Percentiles rank a stretch among this genome's conserved stretches.
phyloP scores from a whole-genome alignment of 2,797 vertebrate genomes.

The Cichlasoma orientale region DNA sequence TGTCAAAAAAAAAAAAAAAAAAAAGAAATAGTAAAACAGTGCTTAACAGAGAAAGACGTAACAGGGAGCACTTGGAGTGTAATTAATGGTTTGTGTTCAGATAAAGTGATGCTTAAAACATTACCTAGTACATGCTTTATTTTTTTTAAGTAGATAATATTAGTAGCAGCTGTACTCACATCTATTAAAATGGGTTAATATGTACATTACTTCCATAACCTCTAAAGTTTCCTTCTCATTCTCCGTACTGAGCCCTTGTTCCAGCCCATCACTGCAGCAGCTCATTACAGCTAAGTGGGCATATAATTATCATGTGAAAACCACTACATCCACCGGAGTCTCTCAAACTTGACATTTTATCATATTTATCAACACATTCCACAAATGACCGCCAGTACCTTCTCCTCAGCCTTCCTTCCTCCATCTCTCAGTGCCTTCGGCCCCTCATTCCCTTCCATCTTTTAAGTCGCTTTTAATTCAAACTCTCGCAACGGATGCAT shows the following conservation, averaged over 20 bases:
- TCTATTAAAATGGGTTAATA: neutral
- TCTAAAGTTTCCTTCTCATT: neutral
- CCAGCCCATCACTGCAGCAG: constrained; percentile 49
- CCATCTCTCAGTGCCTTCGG: constrained; percentile 26
- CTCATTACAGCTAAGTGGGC: constrained; percentile 93
- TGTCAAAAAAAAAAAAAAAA: neutral
- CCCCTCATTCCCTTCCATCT: constrained; percentile 78
- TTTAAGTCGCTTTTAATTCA: constrained; percentile 85
- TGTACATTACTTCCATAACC: neutral
- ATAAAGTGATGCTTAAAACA: neutral
- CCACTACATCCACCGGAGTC: constrained; percentile 87
- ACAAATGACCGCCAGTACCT: constrained; percentile 88
- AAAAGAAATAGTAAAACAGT: neutral
- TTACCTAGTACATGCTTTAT: neutral
- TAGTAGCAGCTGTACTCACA: neutral
- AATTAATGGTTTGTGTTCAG: neutral
- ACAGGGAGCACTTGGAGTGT: neutral
- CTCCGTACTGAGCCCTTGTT: neutral
- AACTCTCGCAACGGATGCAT: constrained; percentile 85
- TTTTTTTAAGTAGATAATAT: neutral
- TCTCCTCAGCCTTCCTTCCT: constrained; percentile 14
- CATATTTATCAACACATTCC: constrained; percentile 96
- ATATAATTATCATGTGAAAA: constrained; percentile 92
- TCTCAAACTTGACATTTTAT: constrained; percentile 96
- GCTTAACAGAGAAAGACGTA: neutral